Conservation (phyloP, 2,888 invertebrate genomes). For the Dolomedes plantarius region DNA sequence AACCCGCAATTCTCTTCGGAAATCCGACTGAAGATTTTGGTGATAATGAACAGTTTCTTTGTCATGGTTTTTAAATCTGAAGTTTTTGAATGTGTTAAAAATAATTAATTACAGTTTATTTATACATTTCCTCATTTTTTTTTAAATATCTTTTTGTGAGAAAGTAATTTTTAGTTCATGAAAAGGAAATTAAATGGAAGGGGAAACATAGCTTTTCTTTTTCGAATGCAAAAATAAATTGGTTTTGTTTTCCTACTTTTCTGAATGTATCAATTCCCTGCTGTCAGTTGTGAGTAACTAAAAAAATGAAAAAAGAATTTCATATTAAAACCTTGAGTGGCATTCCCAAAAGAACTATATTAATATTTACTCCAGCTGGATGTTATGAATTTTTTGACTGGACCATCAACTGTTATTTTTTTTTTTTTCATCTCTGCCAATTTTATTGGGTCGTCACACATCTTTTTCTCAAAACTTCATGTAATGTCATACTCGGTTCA, state of each 20-base stretch:
- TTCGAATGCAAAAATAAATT: too few species aligned
- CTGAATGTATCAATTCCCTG: not conserved
- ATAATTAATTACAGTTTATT: too few species aligned
- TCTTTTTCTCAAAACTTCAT: conserved; percentile 1
- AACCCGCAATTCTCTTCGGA: too few species aligned
- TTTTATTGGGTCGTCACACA: not conserved
- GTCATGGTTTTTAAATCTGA: too few species aligned
- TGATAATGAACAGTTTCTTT: too few species aligned
- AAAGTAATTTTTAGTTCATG: too few species aligned
- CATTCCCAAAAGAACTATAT: not conserved
- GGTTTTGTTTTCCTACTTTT: not conserved
- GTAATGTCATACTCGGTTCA: conserved; percentile 9
- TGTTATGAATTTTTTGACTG: not conserved
- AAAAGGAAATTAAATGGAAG: too few species aligned
- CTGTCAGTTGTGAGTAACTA: not conserved
- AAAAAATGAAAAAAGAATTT: not conserved
- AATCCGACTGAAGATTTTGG: too few species aligned
- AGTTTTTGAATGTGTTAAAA: too few species aligned
- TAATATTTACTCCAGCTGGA: conserved; percentile 6
- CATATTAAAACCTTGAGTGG: not conserved
- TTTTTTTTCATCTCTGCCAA: not conserved
- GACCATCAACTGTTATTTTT: not conserved
- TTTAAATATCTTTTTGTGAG: too few species aligned
- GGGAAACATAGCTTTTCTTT: too few species aligned
- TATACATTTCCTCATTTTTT: too few species aligned